Evolutionary conservation across 2,113 vertebrate genomes (phyloP).

Genomic region (Hippoglossus stenolepis): DNA sequence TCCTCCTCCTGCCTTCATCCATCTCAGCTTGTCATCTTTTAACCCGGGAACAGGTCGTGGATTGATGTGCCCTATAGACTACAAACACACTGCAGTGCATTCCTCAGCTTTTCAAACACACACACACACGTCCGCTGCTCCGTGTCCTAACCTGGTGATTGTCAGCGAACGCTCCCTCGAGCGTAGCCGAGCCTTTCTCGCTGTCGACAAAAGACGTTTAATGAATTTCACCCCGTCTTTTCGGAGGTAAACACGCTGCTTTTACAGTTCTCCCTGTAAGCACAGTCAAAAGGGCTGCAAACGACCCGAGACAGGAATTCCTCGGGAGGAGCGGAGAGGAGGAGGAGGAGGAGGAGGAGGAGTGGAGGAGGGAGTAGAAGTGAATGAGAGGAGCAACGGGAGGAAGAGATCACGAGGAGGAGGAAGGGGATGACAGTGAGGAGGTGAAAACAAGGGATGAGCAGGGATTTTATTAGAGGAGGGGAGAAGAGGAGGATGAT

Average conservation of each 20-base stretch:
- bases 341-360: neutral
- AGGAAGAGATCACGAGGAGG: too few species aligned
- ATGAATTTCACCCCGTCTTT: conserved; percentile 61
- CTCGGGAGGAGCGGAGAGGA: conserved; percentile 1
- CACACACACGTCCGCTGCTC: neutral
- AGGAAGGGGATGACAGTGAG: neutral
- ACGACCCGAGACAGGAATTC: conserved; percentile 46
- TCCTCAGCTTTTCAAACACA: conserved; percentile 44
- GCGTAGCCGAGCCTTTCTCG: conserved; percentile 39
- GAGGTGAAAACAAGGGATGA: neutral
- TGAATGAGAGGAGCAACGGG: neutral
- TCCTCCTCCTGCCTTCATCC: neutral
- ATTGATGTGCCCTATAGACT: conserved; percentile 50
- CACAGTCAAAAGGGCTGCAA: conserved; percentile 35
- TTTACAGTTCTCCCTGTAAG: conserved; percentile 56
- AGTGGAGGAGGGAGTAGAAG: too few species aligned
- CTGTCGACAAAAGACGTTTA: conserved; percentile 62
- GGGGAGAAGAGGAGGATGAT: too few species aligned
- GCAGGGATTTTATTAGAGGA: neutral
- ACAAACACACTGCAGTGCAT: conserved; percentile 51
- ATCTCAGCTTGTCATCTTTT: conserved; percentile 14
- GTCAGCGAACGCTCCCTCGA: conserved; percentile 17
- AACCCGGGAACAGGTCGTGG: conserved; percentile 20
- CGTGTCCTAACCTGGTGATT: conserved; percentile 46
- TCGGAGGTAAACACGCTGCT: conserved; percentile 45